Evolutionary conservation across 2,113 vertebrate genomes (phyloP).

Genomic region (Trichechus manatus): DNA sequence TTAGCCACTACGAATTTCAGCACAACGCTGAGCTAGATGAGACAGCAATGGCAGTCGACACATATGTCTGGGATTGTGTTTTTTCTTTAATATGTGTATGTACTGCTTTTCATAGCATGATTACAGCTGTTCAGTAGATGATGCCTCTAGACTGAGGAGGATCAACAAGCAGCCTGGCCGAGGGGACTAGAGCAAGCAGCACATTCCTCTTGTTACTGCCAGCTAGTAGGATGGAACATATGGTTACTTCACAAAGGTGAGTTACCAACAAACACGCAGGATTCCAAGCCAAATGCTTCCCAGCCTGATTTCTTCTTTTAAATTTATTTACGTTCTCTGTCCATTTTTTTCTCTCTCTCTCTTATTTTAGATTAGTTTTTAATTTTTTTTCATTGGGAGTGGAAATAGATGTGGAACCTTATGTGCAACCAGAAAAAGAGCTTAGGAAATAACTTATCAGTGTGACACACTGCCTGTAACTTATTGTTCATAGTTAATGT

Average conservation of each 20-base stretch:
- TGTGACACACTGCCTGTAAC: slow-evolving; percentile 31
- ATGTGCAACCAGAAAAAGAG: slow-evolving; percentile 80
- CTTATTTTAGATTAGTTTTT: slow-evolving; percentile 80
- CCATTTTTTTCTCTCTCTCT: not conserved
- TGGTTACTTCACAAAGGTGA: slow-evolving; percentile 87
- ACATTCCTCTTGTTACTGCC: slow-evolving; percentile 77
- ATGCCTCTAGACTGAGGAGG: slow-evolving; percentile 82
- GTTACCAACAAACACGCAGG: slow-evolving; percentile 82
- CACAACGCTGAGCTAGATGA: slow-evolving; percentile 83
- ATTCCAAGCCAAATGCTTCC: slow-evolving; percentile 83
- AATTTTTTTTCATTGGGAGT: not conserved
- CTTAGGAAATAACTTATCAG: slow-evolving; percentile 78
- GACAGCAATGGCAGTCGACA: slow-evolving; percentile 83
- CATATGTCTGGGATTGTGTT: slow-evolving; percentile 86
- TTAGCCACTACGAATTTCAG: slow-evolving; percentile 77
- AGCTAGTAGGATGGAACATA: slow-evolving; percentile 83
- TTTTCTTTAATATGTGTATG: slow-evolving; percentile 79
- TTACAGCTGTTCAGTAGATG: slow-evolving; percentile 86
- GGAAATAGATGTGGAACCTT: slow-evolving; percentile 67
- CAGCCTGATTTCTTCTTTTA: slow-evolving; percentile 81
- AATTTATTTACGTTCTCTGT: slow-evolving; percentile 70
- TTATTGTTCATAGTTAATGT: slow-evolving; percentile 1
- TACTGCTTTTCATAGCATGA: slow-evolving; percentile 86
- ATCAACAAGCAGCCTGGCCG: slow-evolving; percentile 79
- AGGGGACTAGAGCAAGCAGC: slow-evolving; percentile 80